Evolutionary conservation across 2,113 vertebrate species (phyloP), one percentile per base, ranked within the genome.

Genomic region (Genyomyrus donnyi): DNA sequence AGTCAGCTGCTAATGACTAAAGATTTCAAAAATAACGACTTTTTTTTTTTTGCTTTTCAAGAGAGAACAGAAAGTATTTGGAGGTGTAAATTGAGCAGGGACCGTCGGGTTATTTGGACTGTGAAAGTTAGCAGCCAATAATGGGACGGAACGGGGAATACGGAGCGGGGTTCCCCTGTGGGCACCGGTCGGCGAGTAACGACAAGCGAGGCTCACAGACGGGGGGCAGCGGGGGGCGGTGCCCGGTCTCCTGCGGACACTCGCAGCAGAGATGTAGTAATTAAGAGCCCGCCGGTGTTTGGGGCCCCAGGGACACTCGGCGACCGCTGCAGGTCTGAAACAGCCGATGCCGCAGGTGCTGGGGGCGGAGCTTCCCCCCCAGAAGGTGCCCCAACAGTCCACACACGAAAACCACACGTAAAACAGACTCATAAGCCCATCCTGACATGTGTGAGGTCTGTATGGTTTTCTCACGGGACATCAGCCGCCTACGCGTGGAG

Each of bases 81-180:
- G 84, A 86, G 84, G 84, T 27, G 84, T 27, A 86, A 86, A 86
- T 86, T 86, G 24, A n/a, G 24, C 45, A 50, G 84, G 84, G 45
- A 50, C 45, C 4, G 24, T 31, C 24, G 24, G 24, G 84, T 48
- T 27, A 35, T 42, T 48, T 13, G 45, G 84, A 46, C 84, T 48
- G n/a, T 86, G 48, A 80, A 80, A 80, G 31, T 80, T 80, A 80
- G 13, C 74, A 21, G 35, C 48, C 46, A 50, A 50, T 27, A 50
- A 49, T 21, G 84, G 10, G 11, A 24, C 0, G 15, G 48, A 11
- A 27, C 2, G 48, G 45, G 24, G 31, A 31, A 24, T 6, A 49
- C 24, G 19, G 42, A 48, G 35, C 11, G 19, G 84, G 24, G 1
- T 49, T n/a, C 48, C 84, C 21, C 45, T 27, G 46, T 48, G 42